These are phyloP conservation scores for Wiebesia pumilae DNA, from an alignment of 1,140 invertebrate genomes.

Conservation along the genomic window DNA sequence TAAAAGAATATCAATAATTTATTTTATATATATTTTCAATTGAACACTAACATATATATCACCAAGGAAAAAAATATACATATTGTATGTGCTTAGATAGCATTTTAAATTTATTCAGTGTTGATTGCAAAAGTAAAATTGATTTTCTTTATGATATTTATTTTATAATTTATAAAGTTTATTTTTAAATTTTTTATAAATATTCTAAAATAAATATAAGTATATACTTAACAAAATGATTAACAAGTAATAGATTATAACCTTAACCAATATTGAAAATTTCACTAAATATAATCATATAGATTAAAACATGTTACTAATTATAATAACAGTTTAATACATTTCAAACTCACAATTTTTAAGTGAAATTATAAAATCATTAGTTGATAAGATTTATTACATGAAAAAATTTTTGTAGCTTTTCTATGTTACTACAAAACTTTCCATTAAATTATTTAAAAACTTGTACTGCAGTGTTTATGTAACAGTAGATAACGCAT, in stretches of 20 bases:
- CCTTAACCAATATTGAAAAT: background rate
- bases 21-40: constrained; percentile 16
- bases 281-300: background rate
- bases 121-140: background rate
- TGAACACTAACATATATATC: background rate
- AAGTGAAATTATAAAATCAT: background rate
- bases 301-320: background rate
- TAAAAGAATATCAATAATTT: constrained; percentile 8
- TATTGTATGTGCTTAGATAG: constrained; percentile 10
- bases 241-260: background rate
- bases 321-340: background rate
- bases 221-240: background rate
- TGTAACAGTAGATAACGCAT: background rate
- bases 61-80: background rate
- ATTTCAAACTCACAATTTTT: background rate
- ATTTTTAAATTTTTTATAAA: background rate
- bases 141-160: background rate
- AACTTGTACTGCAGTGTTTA: background rate
- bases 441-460: background rate
- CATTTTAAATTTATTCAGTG: background rate
- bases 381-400: constrained; percentile 9
- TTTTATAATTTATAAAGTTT: too few species aligned
- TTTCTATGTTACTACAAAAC: constrained; percentile 29
- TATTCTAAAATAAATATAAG: background rate
- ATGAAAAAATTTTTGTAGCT: constrained; percentile 28